These are phyloP conservation scores for Pristionchus mayeri DNA, from an alignment of 2,888 invertebrate species.

Conservation along the genomic window DNA sequence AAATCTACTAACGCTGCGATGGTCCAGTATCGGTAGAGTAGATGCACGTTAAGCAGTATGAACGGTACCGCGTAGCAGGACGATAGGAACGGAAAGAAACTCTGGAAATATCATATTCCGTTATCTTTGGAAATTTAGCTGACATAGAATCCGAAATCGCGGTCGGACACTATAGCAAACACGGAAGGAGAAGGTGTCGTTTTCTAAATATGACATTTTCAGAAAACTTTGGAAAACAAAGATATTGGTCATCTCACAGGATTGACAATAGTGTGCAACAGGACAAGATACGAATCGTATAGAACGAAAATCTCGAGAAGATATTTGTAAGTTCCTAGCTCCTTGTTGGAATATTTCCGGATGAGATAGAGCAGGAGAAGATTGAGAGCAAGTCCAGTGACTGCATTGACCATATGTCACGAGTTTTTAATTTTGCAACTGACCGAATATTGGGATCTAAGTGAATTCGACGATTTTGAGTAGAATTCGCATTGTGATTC, in stretches of 20 bases:
- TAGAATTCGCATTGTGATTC: too few species aligned
- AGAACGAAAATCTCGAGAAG: neutral
- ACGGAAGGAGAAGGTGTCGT: neutral
- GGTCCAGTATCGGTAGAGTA: constrained; percentile 4
- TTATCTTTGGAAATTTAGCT: too few species aligned
- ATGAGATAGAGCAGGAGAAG: neutral
- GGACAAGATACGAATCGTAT: neutral
- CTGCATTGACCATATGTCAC: too few species aligned
- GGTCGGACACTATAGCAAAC: neutral
- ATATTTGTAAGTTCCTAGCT: constrained; percentile 5
- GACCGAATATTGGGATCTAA: too few species aligned
- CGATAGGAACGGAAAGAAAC: too few species aligned
- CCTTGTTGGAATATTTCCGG: neutral
- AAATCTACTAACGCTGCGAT: neutral
- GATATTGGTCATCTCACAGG: too few species aligned
- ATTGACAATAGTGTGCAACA: neutral
- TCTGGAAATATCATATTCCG: too few species aligned
- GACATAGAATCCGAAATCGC: neutral
- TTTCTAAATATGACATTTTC: neutral
- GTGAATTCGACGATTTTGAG: too few species aligned
- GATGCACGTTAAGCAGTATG: neutral
- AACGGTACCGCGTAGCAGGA: constrained; percentile 7
- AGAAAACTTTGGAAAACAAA: neutral
- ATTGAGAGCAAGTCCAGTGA: neutral
- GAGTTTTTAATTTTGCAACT: too few species aligned